phyloP scores from a whole-genome alignment of 2,113 vertebrate species.

The Neomonachus schauinslandi region DNA sequence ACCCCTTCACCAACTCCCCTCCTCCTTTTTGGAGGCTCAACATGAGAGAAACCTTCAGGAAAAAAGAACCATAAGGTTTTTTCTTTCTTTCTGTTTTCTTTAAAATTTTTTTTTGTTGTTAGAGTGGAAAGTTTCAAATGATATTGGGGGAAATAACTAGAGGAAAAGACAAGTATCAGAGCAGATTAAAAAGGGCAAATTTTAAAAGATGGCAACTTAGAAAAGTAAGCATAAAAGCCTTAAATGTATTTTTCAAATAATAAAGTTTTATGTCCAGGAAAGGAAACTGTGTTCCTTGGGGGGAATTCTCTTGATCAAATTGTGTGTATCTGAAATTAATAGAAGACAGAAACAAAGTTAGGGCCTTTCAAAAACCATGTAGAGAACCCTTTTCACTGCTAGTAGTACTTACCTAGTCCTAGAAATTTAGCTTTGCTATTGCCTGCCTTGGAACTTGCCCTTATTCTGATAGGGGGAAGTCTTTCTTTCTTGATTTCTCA shows the following conservation, averaged over 20 bases:
- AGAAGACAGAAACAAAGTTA: not conserved
- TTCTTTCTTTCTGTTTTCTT: too few relatives aligned
- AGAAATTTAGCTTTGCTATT: not conserved
- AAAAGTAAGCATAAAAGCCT: not conserved
- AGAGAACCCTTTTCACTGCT: not conserved
- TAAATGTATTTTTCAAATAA: slow-evolving; percentile 11
- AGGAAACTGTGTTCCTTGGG: not conserved
- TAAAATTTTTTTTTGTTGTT: not conserved
- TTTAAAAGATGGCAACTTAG: not conserved
- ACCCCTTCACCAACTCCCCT: rapidly evolving
- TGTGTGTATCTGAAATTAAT: not conserved
- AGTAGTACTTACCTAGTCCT: not conserved
- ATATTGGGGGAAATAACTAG: not conserved
- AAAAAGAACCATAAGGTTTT: not conserved
- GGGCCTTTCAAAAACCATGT: not conserved
- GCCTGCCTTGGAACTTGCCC: not conserved
- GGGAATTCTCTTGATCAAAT: not conserved
- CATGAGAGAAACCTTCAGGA: not conserved
- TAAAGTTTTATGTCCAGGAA: not conserved
- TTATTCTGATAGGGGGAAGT: not conserved
- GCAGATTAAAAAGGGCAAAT: not conserved
- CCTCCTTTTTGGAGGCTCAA: not conserved
- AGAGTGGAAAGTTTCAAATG: not conserved
- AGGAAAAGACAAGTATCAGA: not conserved
- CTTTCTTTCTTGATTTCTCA: not conserved